Evolutionary conservation across 2,113 vertebrate species (phyloP).

Genomic region (Lynx canadensis): DNA sequence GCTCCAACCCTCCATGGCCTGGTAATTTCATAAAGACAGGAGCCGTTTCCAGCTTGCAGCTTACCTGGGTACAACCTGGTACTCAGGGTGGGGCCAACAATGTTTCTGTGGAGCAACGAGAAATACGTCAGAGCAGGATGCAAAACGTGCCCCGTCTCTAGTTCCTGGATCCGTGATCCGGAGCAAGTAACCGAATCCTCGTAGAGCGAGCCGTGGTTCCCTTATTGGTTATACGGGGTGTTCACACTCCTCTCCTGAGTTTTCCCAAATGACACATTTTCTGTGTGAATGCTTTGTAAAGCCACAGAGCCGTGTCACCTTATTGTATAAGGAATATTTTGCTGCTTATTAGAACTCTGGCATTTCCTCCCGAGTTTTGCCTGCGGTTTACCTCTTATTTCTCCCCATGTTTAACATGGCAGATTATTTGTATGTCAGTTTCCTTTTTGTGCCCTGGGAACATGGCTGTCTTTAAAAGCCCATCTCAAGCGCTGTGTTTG

Average conservation of each 20-base stretch:
- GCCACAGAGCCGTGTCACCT: background rate
- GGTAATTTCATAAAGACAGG: background rate
- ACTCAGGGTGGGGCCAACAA: fast-evolving
- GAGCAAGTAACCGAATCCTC: background rate
- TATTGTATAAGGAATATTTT: background rate
- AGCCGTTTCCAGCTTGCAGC: background rate
- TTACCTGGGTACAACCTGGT: background rate
- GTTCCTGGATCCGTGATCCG: background rate
- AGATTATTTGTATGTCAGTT: background rate
- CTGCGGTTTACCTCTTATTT: background rate
- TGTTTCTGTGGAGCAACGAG: background rate
- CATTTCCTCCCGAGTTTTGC: background rate
- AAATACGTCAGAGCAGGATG: background rate
- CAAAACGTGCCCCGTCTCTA: background rate
- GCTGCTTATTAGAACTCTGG: background rate
- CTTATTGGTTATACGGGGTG: background rate
- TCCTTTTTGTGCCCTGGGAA: background rate
- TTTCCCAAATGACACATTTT: background rate
- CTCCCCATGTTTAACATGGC: background rate
- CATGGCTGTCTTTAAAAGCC: background rate
- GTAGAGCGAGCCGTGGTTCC: background rate
- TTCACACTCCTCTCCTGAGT: background rate
- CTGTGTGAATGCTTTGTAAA: background rate
- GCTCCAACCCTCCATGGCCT: background rate
- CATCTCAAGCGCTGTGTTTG: background rate